Base-by-base conservation (phyloP, 2,888 invertebrate species). In the Mimas tiliae region DNA sequence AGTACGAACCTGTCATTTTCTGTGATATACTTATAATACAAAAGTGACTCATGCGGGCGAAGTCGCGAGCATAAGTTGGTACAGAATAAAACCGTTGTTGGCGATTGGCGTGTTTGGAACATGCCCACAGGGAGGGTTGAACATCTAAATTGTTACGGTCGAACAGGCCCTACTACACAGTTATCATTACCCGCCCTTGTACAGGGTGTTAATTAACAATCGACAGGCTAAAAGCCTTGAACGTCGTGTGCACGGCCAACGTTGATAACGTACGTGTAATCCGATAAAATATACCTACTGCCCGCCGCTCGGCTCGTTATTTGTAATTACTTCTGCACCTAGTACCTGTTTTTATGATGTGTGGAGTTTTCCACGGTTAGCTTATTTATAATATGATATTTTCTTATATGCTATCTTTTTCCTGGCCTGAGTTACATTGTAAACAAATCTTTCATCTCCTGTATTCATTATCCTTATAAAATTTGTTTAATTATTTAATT, bases 241-340 rank as follows among this genome's bases (percentile, higher is more conserved):
- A 72, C 79, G 79, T 80, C 73, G 81, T 77, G 79, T 70, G 78
- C 79, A 74, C 74, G 79, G 79, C 78, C 76, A 70, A 76, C 77
- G 81, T 80, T 86, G 89, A 91, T 91, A 91, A 84, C 85, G 85
- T 83, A 80, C 82, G 73, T 85, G 84, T 91, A 90, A 91, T 89
- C 87, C 89, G 84, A 88, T 91, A 86, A 91, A 87, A 88, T 91
- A 91, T 86, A 88, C 85, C 82, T 82, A 85, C 84, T 80, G 84
- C 81, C 75, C 76, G 76, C 76, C 76, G 72, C 70, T 72, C 70
- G 74, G 81, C 82, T 83, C 87, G 86, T 89, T 89, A 89, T 82
- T 86, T 85, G 85, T 88, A 87, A 89, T 90, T 89, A 88, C 84
- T 82, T 72, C 73, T 76, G 63, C 76, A 65, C 69, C 72, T 70